A percentile compares a stretch with the other conserved stretches of the same genome.
Conservation (phyloP, 2,797 vertebrate species). For the Bucorvus abyssinicus region DNA sequence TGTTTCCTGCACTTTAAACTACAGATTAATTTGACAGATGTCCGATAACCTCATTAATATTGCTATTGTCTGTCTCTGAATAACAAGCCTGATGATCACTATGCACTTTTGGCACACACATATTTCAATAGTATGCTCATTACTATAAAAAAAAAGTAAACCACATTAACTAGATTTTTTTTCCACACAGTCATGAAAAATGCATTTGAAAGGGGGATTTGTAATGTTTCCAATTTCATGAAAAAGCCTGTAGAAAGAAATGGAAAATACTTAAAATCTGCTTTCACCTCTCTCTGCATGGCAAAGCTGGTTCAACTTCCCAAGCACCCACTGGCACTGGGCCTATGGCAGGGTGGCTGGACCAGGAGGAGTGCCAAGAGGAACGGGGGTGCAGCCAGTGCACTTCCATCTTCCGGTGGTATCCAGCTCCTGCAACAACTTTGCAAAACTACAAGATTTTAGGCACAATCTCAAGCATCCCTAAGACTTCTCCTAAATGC, state of each 20-base stretch:
- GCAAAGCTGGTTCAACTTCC: background rate
- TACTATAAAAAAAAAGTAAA: background rate
- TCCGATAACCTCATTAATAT: conserved; percentile 42
- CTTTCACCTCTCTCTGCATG: background rate
- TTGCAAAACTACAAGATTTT: background rate
- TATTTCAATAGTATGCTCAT: background rate
- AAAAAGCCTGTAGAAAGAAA: background rate
- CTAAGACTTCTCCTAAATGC: background rate
- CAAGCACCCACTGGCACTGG: background rate
- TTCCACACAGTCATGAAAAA: background rate
- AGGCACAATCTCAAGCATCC: background rate
- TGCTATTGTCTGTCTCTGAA: conserved; percentile 24
- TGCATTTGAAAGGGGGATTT: background rate
- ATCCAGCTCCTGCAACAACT: background rate
- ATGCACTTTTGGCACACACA: background rate
- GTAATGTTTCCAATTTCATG: background rate
- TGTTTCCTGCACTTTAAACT: background rate
- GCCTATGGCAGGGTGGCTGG: background rate
- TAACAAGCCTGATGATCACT: conserved; percentile 5
- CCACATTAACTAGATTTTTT: background rate
- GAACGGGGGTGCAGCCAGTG: accelerated
- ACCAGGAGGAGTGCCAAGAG: background rate
- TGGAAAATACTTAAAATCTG: background rate
- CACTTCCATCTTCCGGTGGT: background rate
- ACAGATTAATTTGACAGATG: conserved; percentile 41